Evolutionary conservation across 2,888 invertebrate genomes (phyloP).

Genomic region (Diaperis boleti): DNA sequence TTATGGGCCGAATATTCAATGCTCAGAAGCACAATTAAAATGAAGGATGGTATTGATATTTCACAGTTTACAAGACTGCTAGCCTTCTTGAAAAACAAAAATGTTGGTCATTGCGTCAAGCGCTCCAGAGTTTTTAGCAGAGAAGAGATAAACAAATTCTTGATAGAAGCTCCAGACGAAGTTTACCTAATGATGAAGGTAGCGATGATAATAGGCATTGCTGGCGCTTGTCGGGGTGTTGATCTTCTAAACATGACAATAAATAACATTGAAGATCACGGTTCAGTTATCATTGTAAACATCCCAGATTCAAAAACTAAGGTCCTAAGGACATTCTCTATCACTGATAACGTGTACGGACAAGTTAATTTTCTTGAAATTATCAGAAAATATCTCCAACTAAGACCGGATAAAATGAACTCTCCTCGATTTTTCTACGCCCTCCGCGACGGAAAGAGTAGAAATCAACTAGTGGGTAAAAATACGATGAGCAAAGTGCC

Average conservation of each 20-base stretch:
- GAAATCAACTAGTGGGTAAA: neutral
- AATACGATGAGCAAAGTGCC: neutral
- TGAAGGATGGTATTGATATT: neutral
- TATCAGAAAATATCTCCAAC: neutral
- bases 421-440: neutral
- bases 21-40: neutral
- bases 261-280: neutral
- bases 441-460: neutral
- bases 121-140: neutral
- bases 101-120: neutral
- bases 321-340: neutral
- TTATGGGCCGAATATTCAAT: neutral
- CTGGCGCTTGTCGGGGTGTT: neutral
- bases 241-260: neutral
- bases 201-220: neutral
- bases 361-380: neutral
- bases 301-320: neutral
- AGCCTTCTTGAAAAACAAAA: neutral
- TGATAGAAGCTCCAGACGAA: neutral
- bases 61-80: neutral
- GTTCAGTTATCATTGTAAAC: neutral
- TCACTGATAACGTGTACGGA: neutral
- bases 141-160: neutral
- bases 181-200: neutral
- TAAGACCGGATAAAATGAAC: neutral